Evolutionary conservation across 2,797 vertebrate species (phyloP), one percentile per base, ranked within the genome.

Genomic region (Decapterus maruadsi): DNA sequence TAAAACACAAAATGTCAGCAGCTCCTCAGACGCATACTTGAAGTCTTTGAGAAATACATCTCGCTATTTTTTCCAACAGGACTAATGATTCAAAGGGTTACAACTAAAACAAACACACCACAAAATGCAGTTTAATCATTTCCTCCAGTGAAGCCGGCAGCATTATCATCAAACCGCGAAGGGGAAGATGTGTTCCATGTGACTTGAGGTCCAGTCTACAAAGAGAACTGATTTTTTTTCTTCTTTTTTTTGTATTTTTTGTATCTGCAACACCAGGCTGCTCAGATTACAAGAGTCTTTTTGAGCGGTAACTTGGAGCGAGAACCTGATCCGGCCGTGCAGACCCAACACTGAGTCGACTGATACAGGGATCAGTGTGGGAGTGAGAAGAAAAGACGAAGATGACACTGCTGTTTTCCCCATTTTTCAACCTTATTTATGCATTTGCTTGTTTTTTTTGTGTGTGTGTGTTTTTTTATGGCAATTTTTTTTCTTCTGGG

Each of bases 321-420:
- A 67, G 75, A 87, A 84, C 38, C 31, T 54, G 68, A 86, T 71
- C 80, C 12, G 46, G 31, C 40, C 34, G 6, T 22, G 63, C 67
- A 72, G 70, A 78, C 22, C n/a, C 20, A 72, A 69, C 69, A 31
- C 0, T 66, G 71, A 83, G 53, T 50, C 68, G 16, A 67, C 46
- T 48, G 75, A 89, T 67, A 71, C 57, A 16, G 17, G 57, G 81
- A 78, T 89, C 76, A 72, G 62, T 51, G 58, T 68, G 58, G 67
- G 65, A 58, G 60, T 57, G 64, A 83, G 57, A 78, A 74, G 82
- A 87, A 79, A 86, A 87, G 76, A 8, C 86, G 71, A n/a, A 50
- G 83, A 88, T 85, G 90, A 90, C 81, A 70, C 73, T 34, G 50
- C 65, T 57, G 34, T 57, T 78, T 68, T 58, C 6, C 31, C 29